These are phyloP conservation scores for Catalaphyllia jardinei DNA, from an alignment of 64 coral and sea anemone genomes.

Conservation along the genomic window DNA sequence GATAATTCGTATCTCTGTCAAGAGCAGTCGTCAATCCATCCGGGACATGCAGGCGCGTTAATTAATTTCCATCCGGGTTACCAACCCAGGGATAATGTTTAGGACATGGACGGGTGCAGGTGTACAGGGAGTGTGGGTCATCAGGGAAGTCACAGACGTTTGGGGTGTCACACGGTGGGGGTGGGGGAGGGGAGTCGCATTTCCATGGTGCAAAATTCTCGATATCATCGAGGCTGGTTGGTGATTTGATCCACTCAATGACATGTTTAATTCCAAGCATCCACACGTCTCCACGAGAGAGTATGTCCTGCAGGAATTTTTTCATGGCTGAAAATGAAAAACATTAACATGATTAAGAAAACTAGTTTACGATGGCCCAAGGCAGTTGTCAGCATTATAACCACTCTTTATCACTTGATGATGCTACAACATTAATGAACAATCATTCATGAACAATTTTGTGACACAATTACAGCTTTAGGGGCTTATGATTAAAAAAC, in stretches of 20 bases:
- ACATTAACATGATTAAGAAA: not conserved
- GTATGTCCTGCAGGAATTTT: slow-evolving; percentile 64
- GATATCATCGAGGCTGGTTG: slow-evolving; percentile 78
- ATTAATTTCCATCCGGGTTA: slow-evolving; percentile 77
- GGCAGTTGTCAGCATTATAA: not conserved
- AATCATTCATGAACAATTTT: too few species aligned
- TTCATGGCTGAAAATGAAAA: slow-evolving; percentile 35
- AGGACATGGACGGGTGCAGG: slow-evolving; percentile 63
- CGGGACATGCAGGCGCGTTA: not conserved
- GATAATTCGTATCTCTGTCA: not conserved
- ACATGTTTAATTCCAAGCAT: slow-evolving; percentile 81
- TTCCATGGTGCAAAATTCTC: slow-evolving; percentile 77
- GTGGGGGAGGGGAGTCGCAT: slow-evolving; percentile 83
- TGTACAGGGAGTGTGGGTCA: slow-evolving; percentile 36
- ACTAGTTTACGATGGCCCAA: not conserved
- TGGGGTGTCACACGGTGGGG: slow-evolving; percentile 35
- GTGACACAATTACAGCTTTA: too few species aligned
- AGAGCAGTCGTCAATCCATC: not conserved
- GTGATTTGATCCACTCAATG: slow-evolving; percentile 87
- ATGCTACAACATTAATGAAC: not conserved
- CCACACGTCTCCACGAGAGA: slow-evolving; percentile 65
- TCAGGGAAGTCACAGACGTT: slow-evolving; percentile 68
- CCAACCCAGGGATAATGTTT: slow-evolving; percentile 84
- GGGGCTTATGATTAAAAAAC: too few species aligned
- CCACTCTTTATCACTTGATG: not conserved